Evolutionary conservation across 2,888 invertebrate genomes (phyloP).

Genomic region (Pogonocherus hispidulus): DNA sequence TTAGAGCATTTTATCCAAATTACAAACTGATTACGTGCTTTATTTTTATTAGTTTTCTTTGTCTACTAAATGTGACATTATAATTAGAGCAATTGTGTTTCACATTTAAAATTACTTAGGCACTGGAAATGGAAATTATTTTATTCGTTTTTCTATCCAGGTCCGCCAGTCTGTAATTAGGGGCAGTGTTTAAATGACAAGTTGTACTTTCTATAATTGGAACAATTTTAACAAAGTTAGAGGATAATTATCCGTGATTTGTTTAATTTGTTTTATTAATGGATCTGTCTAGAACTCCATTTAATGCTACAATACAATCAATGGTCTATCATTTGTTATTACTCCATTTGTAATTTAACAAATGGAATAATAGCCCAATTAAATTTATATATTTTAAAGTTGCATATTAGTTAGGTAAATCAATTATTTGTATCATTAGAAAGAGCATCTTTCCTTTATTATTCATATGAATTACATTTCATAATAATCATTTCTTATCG

Average conservation of each 20-base stretch:
- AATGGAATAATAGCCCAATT: too few relatives aligned
- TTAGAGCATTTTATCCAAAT: slow-evolving; percentile 29
- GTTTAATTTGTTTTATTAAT: slow-evolving; percentile 34
- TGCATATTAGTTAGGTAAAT: too few relatives aligned
- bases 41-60: slow-evolving; percentile 20
- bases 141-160: slow-evolving; percentile 26
- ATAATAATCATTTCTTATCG: too few relatives aligned
- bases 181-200: slow-evolving; percentile 32
- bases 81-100: slow-evolving; percentile 31
- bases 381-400: too few relatives aligned
- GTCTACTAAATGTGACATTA: slow-evolving; percentile 32
- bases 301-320: background rate
- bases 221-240: slow-evolving; percentile 27
- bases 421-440: too few relatives aligned
- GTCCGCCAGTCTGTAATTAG: slow-evolving; percentile 28
- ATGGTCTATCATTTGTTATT: background rate
- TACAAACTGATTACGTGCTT: slow-evolving; percentile 27
- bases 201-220: slow-evolving; percentile 37
- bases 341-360: background rate
- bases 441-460: too few relatives aligned
- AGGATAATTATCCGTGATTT: slow-evolving; percentile 33
- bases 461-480: too few relatives aligned
- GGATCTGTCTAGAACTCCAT: background rate
- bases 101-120: slow-evolving; percentile 35
- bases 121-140: slow-evolving; percentile 32